Conservation (phyloP, 1,140 invertebrate genomes). For the Tetraneura akinire region DNA sequence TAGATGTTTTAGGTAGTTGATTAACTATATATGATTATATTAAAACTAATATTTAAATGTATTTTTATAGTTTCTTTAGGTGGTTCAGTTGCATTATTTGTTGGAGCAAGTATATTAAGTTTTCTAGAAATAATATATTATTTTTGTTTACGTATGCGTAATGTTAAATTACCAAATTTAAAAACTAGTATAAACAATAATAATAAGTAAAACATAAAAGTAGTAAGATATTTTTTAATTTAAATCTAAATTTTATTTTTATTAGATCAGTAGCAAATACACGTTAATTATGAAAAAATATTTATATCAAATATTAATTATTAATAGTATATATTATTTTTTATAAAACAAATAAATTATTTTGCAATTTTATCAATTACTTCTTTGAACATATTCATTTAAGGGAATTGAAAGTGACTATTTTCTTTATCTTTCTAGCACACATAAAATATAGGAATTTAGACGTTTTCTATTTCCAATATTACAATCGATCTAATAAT, state of each 20-base stretch:
- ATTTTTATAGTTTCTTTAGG: constrained; percentile 64
- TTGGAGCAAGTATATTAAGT: constrained; percentile 67
- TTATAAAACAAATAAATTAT: too few relatives aligned
- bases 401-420: too few relatives aligned
- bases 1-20: constrained; percentile 65
- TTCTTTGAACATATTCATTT: too few relatives aligned
- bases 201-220: not conserved
- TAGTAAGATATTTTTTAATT: not conserved
- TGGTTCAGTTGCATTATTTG: constrained; percentile 66
- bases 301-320: not conserved
- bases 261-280: not conserved
- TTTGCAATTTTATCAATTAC: too few relatives aligned
- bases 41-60: not conserved
- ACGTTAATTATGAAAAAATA: not conserved
- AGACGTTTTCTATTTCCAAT: too few relatives aligned
- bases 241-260: not conserved
- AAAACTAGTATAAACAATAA: not conserved
- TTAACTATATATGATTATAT: constrained; percentile 40
- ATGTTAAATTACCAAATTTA: constrained; percentile 35
- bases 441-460: too few relatives aligned
- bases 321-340: too few relatives aligned
- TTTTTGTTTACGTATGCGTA: constrained; percentile 58
- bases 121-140: constrained; percentile 67
- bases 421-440: too few relatives aligned
- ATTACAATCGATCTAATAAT: too few relatives aligned